phyloP scores from a whole-genome alignment of 2,113 vertebrate species.

The Synodontis membranacea region DNA sequence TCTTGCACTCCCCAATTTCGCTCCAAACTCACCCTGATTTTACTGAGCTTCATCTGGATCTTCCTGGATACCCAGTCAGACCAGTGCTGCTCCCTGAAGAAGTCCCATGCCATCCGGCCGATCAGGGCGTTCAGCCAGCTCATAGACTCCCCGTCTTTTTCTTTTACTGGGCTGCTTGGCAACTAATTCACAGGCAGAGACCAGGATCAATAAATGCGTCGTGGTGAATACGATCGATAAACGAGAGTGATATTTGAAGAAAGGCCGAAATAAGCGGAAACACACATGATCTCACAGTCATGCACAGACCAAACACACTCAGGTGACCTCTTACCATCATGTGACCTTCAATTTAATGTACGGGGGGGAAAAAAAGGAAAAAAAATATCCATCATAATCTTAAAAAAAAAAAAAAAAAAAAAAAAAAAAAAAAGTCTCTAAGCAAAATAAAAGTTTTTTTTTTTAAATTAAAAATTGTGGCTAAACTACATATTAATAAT shows the following conservation, averaged over 20 bases:
- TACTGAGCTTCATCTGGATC: slow-evolving; percentile 99
- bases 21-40: slow-evolving; percentile 86
- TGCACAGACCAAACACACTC: slow-evolving; percentile 3
- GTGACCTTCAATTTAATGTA: not conserved
- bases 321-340: slow-evolving; percentile 5
- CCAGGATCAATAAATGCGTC: not conserved
- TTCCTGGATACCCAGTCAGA: slow-evolving; percentile 94
- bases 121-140: slow-evolving; percentile 95
- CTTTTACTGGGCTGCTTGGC: slow-evolving; percentile 67
- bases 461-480: not conserved
- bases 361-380: not conserved
- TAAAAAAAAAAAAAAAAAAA: not conserved
- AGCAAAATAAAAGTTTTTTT: not conserved
- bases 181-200: slow-evolving; percentile 70
- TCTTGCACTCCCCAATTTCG: not conserved
- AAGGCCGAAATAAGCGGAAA: not conserved
- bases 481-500: not conserved
- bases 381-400: not conserved
- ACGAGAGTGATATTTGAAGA: not conserved
- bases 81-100: slow-evolving; percentile 97
- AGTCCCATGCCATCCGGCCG: slow-evolving; percentile 96
- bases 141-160: slow-evolving; percentile 79
- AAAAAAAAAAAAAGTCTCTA: not conserved
- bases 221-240: not conserved
- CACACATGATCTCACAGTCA: not conserved